Conservation (phyloP, 1,140 invertebrate genomes). For the Brachionus plicatilis region DNA sequence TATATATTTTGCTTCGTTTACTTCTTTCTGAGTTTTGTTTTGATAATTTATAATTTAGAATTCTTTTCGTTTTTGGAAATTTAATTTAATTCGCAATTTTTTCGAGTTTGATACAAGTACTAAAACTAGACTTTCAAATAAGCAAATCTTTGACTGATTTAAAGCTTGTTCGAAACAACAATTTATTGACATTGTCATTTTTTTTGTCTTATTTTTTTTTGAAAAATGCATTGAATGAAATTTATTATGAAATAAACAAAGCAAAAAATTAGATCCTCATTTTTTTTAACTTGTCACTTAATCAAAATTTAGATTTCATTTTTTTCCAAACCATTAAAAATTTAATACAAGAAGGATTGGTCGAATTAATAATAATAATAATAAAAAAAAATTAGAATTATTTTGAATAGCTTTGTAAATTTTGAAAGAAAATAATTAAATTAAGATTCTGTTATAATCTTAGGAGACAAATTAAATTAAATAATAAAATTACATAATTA, state of each 20-base stretch:
- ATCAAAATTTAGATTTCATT: neutral
- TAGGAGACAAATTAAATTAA: too few species aligned
- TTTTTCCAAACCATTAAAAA: too few species aligned
- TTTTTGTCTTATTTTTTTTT: neutral
- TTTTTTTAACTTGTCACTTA: neutral
- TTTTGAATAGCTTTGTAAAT: too few species aligned
- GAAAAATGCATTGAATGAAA: neutral
- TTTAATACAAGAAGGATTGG: too few species aligned
- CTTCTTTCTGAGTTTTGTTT: neutral
- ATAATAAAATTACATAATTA: too few species aligned
- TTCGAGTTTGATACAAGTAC: neutral
- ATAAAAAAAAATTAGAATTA: too few species aligned
- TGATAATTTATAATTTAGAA: slow-evolving; percentile 19
- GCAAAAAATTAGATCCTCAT: neutral
- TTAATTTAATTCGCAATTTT: slow-evolving; percentile 38
- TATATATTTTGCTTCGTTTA: neutral
- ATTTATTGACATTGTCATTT: neutral
- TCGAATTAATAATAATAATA: too few species aligned
- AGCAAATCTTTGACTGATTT: neutral
- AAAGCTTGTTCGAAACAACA: neutral
- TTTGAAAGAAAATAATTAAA: too few species aligned
- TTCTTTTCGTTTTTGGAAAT: slow-evolving; percentile 6
- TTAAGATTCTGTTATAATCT: too few species aligned
- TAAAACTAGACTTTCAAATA: neutral
- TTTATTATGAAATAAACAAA: neutral